Evolutionary conservation across 2,797 vertebrate genomes (phyloP).

Genomic region (Labroides dimidiatus): DNA sequence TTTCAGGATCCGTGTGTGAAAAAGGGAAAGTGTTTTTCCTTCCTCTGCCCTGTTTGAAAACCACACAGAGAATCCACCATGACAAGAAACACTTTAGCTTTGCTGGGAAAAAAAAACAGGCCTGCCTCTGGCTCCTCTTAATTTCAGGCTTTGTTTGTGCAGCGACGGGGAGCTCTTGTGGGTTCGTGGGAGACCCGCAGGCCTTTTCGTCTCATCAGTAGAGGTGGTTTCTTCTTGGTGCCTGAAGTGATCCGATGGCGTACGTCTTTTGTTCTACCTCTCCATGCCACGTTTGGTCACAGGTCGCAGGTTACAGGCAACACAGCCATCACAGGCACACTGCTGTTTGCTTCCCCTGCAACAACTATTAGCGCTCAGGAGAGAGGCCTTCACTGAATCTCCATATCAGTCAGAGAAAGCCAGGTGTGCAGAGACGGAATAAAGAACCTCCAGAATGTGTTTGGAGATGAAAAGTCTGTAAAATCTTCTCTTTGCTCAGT

Average conservation of each 20-base stretch:
- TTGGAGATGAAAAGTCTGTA: constrained; percentile 25
- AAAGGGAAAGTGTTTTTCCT: constrained; percentile 50
- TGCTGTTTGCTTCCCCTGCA: constrained; percentile 54
- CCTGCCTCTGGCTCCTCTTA: constrained; percentile 82
- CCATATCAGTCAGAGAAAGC: constrained; percentile 29
- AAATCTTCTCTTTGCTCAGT: constrained; percentile 8
- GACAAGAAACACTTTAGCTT: constrained; percentile 78
- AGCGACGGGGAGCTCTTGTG: constrained; percentile 72
- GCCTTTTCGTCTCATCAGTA: constrained; percentile 80
- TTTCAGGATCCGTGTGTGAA: constrained; percentile 59
- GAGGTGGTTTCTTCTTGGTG: constrained; percentile 73
- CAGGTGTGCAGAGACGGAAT: neutral
- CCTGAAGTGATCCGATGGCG: constrained; percentile 75
- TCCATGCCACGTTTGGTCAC: constrained; percentile 75
- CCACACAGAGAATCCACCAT: constrained; percentile 67
- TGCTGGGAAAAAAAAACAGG: constrained; percentile 71
- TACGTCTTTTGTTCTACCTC: constrained; percentile 73
- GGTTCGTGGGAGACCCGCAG: constrained; percentile 79
- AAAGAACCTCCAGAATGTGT: neutral
- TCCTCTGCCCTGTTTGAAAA: constrained; percentile 57
- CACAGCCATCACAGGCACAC: constrained; percentile 68
- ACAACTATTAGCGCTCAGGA: constrained; percentile 33
- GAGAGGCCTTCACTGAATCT: constrained; percentile 23
- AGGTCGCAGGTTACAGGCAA: constrained; percentile 75
- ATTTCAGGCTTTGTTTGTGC: constrained; percentile 86